Evolutionary conservation across 2,888 invertebrate species (phyloP).

Genomic region (Notodonta dromedarius): DNA sequence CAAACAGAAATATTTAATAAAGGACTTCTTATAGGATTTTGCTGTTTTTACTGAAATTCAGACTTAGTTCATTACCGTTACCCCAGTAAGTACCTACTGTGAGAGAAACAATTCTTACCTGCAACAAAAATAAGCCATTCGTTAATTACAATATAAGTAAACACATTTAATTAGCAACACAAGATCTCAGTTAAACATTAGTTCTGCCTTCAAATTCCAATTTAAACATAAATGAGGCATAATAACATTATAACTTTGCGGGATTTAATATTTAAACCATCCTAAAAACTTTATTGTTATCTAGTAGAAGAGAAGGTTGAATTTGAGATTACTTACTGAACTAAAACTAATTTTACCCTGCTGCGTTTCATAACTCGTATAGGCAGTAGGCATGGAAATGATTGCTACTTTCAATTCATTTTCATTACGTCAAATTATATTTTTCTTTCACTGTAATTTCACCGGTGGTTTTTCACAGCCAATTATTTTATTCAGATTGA

Average conservation of each 20-base stretch:
- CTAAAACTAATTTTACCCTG: neutral
- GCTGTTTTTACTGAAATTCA: neutral
- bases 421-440: too few relatives aligned
- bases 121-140: conserved; percentile 2
- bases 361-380: too few relatives aligned
- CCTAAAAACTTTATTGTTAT: neutral
- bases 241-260: neutral
- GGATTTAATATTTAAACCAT: conserved; percentile 2
- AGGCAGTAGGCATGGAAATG: too few relatives aligned
- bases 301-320: neutral
- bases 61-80: neutral
- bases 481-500: too few relatives aligned
- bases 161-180: neutral
- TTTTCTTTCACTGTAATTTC: too few relatives aligned
- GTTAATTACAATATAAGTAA: neutral
- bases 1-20: too few relatives aligned
- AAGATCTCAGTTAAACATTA: conserved; percentile 2
- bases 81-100: too few relatives aligned
- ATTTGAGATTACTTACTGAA: neutral
- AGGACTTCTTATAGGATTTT: neutral
- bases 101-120: neutral
- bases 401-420: too few relatives aligned
- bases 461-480: too few relatives aligned
- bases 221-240: conserved; percentile 6
- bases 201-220: neutral